Evolutionary conservation across 1,140 invertebrate genomes (phyloP).

Genomic region (Triops longicaudatus): DNA sequence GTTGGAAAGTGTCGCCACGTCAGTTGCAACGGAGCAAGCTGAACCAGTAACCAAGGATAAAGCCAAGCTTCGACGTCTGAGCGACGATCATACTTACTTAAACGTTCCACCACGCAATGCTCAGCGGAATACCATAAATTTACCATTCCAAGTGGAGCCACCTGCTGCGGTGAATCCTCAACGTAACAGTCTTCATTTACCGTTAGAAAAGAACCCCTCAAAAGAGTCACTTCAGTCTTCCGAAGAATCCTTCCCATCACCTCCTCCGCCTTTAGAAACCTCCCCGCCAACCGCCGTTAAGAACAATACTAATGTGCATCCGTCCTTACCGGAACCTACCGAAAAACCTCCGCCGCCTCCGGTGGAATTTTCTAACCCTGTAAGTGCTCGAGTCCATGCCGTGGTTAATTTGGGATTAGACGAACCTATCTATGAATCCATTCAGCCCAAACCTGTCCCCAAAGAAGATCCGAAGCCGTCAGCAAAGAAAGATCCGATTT

Average conservation of each 20-base stretch:
- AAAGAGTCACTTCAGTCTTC: conserved; percentile 19
- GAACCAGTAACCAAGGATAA: background rate
- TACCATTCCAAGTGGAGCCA: background rate
- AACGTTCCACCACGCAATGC: background rate
- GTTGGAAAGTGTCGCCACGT: background rate
- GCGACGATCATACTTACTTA: background rate
- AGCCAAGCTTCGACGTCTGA: background rate
- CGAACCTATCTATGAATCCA: conserved; percentile 77
- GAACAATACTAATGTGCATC: conserved; percentile 35
- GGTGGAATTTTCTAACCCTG: conserved; percentile 34
- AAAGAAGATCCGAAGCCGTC: conserved; percentile 39
- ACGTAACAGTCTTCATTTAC: background rate
- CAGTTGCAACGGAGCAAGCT: background rate
- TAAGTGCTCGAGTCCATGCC: conserved; percentile 26
- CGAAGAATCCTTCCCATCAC: conserved; percentile 30
- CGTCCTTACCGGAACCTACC: conserved; percentile 63
- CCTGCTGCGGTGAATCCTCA: background rate
- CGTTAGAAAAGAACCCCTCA: background rate
- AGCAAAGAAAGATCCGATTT: background rate
- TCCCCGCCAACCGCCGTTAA: conserved; percentile 26
- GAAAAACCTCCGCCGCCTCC: conserved; percentile 60
- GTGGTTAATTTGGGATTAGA: conserved; percentile 35
- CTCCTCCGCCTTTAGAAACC: conserved; percentile 31
- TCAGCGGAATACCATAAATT: background rate
- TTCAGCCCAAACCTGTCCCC: conserved; percentile 47